Conservation (phyloP, 1,140 invertebrate genomes). For the Aphaenogaster rudis region DNA sequence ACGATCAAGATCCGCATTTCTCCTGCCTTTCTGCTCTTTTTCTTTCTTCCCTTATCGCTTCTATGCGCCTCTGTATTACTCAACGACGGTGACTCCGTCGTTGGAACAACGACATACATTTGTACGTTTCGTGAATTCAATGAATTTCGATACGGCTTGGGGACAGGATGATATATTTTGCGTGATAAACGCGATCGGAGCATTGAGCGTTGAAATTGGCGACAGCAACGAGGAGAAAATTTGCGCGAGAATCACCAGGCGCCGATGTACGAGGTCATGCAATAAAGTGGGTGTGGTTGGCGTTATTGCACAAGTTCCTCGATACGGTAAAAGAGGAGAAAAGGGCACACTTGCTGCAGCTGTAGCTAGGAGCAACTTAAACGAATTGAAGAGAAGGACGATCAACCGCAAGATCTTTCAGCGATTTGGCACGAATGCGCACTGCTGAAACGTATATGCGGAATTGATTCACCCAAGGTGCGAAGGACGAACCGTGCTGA, state of each 20-base stretch:
- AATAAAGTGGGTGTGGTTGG: conserved; percentile 66
- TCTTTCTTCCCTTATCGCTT: neutral
- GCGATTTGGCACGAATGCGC: neutral
- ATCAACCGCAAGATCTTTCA: neutral
- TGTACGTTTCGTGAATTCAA: conserved; percentile 17
- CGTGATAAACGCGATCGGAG: neutral
- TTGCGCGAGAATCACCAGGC: conserved; percentile 53
- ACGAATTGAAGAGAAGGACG: neutral
- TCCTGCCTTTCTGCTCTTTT: neutral
- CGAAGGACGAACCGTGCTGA: neutral
- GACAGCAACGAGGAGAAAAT: conserved; percentile 59
- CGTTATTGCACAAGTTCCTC: conserved; percentile 60
- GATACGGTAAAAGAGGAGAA: conserved; percentile 14
- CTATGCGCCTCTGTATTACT: neutral
- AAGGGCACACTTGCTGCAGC: conserved; percentile 22
- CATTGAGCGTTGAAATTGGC: neutral
- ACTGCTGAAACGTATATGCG: neutral
- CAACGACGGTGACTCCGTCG: neutral
- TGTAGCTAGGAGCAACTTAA: neutral
- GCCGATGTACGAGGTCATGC: conserved; percentile 15
- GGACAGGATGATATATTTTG: neutral
- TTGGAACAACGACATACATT: neutral
- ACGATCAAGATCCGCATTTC: conserved; percentile 25
- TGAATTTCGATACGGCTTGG: neutral
- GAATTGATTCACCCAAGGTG: neutral